phyloP scores from a whole-genome alignment of 2,113 vertebrate genomes.

The Pristiophorus japonicus region DNA sequence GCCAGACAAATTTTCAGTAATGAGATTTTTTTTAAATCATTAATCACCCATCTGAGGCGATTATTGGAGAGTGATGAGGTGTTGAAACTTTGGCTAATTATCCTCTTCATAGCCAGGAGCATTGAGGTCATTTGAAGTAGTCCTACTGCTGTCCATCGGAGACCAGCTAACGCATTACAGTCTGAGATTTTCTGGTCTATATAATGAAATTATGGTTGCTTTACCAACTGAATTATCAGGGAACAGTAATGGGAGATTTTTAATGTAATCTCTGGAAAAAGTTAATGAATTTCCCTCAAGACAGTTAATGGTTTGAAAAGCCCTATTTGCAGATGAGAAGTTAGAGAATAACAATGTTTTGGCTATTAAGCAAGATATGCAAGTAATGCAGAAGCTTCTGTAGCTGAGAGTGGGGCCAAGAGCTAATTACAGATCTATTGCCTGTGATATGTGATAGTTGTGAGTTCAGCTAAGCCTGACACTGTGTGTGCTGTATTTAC shows the following conservation, averaged over 20 bases:
- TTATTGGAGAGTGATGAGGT: neutral
- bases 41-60: neutral
- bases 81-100: neutral
- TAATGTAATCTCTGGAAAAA: neutral
- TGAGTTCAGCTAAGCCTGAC: neutral
- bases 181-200: neutral
- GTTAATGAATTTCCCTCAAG: neutral
- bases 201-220: neutral
- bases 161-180: neutral
- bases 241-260: neutral
- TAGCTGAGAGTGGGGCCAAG: neutral
- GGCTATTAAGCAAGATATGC: neutral
- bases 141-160: neutral
- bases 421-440: neutral
- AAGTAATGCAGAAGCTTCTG: neutral
- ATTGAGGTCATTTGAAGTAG: neutral
- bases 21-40: neutral
- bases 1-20: neutral
- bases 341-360: neutral
- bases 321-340: neutral
- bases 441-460: neutral
- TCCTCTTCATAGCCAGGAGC: neutral
- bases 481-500: neutral
- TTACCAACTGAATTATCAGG: neutral
- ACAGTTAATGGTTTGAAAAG: neutral